Percentiles rank a stretch among this genome's conserved stretches.
Conservation (phyloP, 2,797 vertebrate genomes). For the Ataeniobius toweri region DNA sequence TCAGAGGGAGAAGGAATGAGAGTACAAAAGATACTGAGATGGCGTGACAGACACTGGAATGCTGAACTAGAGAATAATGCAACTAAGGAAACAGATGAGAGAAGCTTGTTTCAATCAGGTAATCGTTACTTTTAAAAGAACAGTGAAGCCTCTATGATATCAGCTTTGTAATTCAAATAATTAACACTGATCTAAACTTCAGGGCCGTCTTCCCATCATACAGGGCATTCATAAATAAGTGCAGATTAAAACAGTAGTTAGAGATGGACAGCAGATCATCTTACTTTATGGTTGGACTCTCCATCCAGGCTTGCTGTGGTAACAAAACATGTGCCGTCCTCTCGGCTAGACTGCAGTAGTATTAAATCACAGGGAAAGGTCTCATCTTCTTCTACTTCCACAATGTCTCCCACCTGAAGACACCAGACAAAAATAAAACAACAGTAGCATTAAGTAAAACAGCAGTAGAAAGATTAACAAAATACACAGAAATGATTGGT, state of each 20-base stretch:
- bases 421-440: conserved; percentile 5
- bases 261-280: not conserved
- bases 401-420: conserved; percentile 91
- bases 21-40: conserved; percentile 4
- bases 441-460: conserved; percentile 1
- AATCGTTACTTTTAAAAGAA: not conserved
- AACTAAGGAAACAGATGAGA: not conserved
- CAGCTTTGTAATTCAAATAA: not conserved
- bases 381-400: conserved; percentile 92
- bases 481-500: not conserved
- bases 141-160: not conserved
- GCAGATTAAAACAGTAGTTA: not conserved
- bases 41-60: conserved; percentile 6
- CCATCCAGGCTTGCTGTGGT: conserved; percentile 98
- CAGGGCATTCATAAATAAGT: not conserved
- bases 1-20: not conserved
- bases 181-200: not conserved
- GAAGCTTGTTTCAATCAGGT: conserved; percentile 4
- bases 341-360: conserved; percentile 88
- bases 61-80: conserved; percentile 4
- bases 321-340: conserved; percentile 91
- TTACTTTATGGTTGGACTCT: conserved; percentile 97
- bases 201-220: not conserved
- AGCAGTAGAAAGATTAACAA: not conserved
- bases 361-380: conserved; percentile 99